phyloP scores from a whole-genome alignment of 1,140 invertebrate genomes.

The Stegodyphus dumicola region DNA sequence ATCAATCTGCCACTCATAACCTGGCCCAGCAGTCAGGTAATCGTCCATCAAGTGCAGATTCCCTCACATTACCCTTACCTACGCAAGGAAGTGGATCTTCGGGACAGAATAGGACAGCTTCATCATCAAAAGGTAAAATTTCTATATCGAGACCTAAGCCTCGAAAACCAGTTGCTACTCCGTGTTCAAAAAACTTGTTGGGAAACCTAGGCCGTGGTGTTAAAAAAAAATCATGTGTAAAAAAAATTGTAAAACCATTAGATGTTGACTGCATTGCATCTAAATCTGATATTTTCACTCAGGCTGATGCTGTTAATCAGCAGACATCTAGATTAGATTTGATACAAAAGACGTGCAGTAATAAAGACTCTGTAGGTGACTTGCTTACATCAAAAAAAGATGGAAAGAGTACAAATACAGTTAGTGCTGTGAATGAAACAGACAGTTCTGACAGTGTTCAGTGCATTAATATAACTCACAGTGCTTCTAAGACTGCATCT shows the following conservation, averaged over 20 bases:
- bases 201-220: slow-evolving; percentile 58
- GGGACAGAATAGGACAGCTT: background rate
- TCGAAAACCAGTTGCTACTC: slow-evolving; percentile 27
- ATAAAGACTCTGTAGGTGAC: slow-evolving; percentile 8
- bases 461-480: slow-evolving; percentile 46
- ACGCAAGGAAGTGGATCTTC: background rate
- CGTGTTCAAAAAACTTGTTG: slow-evolving; percentile 58
- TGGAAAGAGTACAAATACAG: background rate
- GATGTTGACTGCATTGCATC: slow-evolving; percentile 1
- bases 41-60: slow-evolving; percentile 54
- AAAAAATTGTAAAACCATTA: slow-evolving; percentile 14
- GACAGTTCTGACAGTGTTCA: slow-evolving; percentile 58
- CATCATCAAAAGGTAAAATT: slow-evolving; percentile 12
- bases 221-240: slow-evolving; percentile 43
- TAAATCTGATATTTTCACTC: slow-evolving; percentile 37
- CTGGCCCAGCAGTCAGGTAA: slow-evolving; percentile 43
- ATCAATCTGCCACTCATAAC: slow-evolving; percentile 23
- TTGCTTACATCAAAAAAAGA: background rate
- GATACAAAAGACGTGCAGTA: slow-evolving; percentile 27
- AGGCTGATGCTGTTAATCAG: slow-evolving; percentile 22
- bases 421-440: slow-evolving; percentile 39
- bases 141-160: slow-evolving; percentile 43
- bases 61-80: slow-evolving; percentile 38
- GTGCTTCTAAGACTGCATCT: slow-evolving; percentile 25
- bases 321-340: slow-evolving; percentile 26